Evolutionary conservation across 2,888 invertebrate species (phyloP), one percentile per base, ranked within the genome.

Genomic region (Clostera curtula): DNA sequence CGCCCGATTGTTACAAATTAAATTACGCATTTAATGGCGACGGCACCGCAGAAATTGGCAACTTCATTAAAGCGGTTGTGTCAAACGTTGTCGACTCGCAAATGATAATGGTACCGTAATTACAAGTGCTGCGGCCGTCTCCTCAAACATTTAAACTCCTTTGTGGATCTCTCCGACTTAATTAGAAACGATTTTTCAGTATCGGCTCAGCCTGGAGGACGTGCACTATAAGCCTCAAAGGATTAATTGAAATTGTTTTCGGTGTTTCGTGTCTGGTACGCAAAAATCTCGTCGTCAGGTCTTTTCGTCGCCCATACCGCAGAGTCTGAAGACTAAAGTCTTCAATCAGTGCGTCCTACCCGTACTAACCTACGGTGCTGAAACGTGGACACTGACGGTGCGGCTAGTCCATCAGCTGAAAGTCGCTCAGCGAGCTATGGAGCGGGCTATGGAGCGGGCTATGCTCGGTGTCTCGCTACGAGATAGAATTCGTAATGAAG

Each of bases 131-230:
- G 60, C 23, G 53, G 49, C 29, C 38, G 34, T 42, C 34, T 53
- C 44, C 34, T 56, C 44, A 56, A 56, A 60, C 38, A 55, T 56
- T 51, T 48, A 49, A 51, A 50, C 43, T 45, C 48, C 44, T 43
- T 41, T 42, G 47, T 41, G 42, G 34, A 39, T 44, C 49, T 48
- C 48, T 51, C 32, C 35, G 44, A 41, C 41, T 41, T 59, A 56
- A 59, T 57, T 54, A 52, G 55, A 56, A 42, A 42, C 24, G 28
- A 38, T 36, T 38, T 43, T 45, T 27, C 33, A 29, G 28, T 41
- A 36, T 49, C 39, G 35, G 30, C 13, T 27, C 12, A 25, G 35
- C 25, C 17, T 22, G 30, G 25, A 37, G 25, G 25, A 31, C 32
- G 43, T 26, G 23, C 32, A 30, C 34, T 42, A 33, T 32, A 40